Base-by-base conservation (phyloP, 2,113 vertebrate species). In the Tragulus kanchil region DNA sequence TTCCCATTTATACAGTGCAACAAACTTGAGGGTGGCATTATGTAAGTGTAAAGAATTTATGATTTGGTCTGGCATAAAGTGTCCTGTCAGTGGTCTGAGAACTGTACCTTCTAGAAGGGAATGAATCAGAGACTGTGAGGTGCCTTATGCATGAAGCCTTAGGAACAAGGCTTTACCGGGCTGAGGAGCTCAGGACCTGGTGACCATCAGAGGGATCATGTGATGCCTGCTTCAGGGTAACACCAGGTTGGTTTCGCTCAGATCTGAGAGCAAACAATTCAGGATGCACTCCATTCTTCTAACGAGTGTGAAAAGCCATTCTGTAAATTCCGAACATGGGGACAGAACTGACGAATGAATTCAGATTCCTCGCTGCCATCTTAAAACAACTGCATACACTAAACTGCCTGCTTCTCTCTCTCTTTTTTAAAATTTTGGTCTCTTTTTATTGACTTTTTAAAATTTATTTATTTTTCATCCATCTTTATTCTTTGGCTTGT, bases 171-270 rank as follows among this genome's bases (percentile, higher is more conserved):
- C 9, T 77, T 54, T 3, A 21, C 2, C 17, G 16, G 59, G n/a
- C 78, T 61, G 25, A 71, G 59, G 78, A 59, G 19, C n/a, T 75
- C n/a, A 11, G 56, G 36, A 58, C 9, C 58, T 15, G 26, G 58
- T 17, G 56, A 15, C 50, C 62, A 56, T 45, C 45, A 15, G 10
- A 48, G 64, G n/a, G 12, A 15, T 1, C 31, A 15, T 0, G 2
- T 3, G 17, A 19, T 28, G 21, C 15, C 2, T 11, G 14, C 14
- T 28, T 62, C 10, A 23, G 12, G 2, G 26, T 14, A 3, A 67
- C 4, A 67, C 31, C 69, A 59, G 75, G 25, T 58, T 26, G 12
- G 42, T 65, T 6, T 17, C 1, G 16, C 42, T 59, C 14, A 15
- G 81, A 59, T 59, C 26, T 48, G 7, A 14, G 1, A n/a, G 56